These are phyloP conservation scores for Bembecia ichneumoniformis DNA, from an alignment of 2,888 invertebrate species.

Conservation along the genomic window DNA sequence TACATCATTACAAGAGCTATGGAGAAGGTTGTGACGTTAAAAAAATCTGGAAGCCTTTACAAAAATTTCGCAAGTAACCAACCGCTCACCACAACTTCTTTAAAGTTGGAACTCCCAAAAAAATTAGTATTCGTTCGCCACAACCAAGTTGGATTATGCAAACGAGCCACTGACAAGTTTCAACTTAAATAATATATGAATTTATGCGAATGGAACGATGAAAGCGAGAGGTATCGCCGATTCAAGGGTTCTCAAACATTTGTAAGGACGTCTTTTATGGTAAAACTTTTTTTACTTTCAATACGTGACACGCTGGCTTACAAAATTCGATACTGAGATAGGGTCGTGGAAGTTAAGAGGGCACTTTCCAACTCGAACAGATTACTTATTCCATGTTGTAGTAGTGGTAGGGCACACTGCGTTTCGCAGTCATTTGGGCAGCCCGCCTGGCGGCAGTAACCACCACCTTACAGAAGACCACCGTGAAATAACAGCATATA, in stretches of 20 bases:
- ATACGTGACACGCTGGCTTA: too few species aligned
- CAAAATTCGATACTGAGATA: too few species aligned
- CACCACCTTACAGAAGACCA: too few species aligned
- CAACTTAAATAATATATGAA: conserved; percentile 44
- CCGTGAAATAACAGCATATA: too few species aligned
- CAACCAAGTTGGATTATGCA: conserved; percentile 27
- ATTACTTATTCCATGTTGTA: too few species aligned
- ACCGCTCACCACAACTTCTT: background rate
- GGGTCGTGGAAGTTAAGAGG: too few species aligned
- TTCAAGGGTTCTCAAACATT: conserved; percentile 8
- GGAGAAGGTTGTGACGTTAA: background rate
- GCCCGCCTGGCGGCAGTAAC: too few species aligned
- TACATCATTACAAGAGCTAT: too few species aligned
- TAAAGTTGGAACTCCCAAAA: background rate
- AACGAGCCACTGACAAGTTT: conserved; percentile 25
- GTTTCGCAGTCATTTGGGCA: too few species aligned
- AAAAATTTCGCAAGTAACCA: background rate
- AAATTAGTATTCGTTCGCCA: conserved; percentile 15
- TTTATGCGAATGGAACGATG: conserved; percentile 33
- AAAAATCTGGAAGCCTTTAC: background rate
- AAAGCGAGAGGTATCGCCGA: conserved; percentile 13
- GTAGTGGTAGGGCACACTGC: too few species aligned
- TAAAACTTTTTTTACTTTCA: too few species aligned
- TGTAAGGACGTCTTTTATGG: conserved; percentile 3
- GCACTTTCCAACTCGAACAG: too few species aligned